Evolutionary conservation across 2,797 vertebrate genomes (phyloP), one percentile per base, ranked within the genome.

Genomic region (Bovichtus diacanthus): DNA sequence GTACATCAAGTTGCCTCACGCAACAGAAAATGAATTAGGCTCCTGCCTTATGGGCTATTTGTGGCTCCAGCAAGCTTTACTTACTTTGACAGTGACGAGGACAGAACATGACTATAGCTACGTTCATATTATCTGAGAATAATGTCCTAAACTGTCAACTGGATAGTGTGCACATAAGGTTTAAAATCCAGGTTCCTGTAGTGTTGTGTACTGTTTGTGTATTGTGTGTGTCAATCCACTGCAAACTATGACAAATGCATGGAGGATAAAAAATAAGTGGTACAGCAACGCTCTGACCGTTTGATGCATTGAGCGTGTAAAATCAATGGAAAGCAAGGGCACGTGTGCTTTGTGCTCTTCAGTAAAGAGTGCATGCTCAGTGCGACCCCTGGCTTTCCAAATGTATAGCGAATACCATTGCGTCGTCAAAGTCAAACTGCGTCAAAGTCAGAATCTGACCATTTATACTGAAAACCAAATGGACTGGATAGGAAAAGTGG

Each of bases 91-190:
- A 91, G 76, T 85, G 91, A 91, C 10, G 41, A 78, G 81, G 80
- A 87, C 72, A 38, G 81, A 89, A 89, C 89, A 87, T 71, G 88
- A 85, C 84, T 76, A 54, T 36, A 61, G 73, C 80, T 54, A 46
- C 68, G 73, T 91, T 86, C 81, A 25, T 73, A 81, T 90, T 88
- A 84, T 89, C 85, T 88, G 77, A 81, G 89, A 89, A 90, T 86
- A 87, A 80, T 83, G 54, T 75, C 64, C 41, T 18, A 55, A 83
- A 76, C 85, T 38, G 70, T 83, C 81, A 71, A 41, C 41, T 10
- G 74, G 46, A 79, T 58, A n/a, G 50, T n/a, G 53, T 10, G 56
- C 53, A 55, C 5, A 43, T 38, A 13, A 11, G 65, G 73, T 21
- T 75, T 63, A 25, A 67, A 67, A 62, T 38, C 50, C 41, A 75